These are phyloP conservation scores for Sturnus vulgaris DNA, from an alignment of 2,113 vertebrate species.

Conservation along the genomic window DNA sequence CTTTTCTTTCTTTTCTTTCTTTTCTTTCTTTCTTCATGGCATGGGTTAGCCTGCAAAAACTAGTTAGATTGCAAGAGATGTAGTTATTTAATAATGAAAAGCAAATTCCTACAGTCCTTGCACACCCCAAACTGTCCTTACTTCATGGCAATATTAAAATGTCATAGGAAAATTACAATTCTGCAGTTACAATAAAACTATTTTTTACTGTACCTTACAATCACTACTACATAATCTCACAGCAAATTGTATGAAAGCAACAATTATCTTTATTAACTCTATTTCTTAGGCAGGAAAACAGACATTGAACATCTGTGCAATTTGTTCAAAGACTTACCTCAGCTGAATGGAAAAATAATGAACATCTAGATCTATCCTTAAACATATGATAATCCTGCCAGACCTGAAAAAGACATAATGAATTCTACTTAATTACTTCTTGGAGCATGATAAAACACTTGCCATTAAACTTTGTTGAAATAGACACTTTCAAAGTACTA, in stretches of 20 bases:
- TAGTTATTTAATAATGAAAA: not conserved
- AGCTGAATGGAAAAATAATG: not conserved
- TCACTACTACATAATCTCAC: not conserved
- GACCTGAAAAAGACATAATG: not conserved
- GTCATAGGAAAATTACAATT: not conserved
- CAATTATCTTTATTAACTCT: not conserved
- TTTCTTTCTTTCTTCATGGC: not conserved
- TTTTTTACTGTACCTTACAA: not conserved
- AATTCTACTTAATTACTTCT: slow-evolving; percentile 41
- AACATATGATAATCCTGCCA: not conserved
- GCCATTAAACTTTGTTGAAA: slow-evolving; percentile 9
- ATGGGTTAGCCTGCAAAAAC: not conserved
- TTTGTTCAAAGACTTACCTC: slow-evolving; percentile 35
- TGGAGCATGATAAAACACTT: slow-evolving; percentile 21
- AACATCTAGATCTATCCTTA: slow-evolving; percentile 14
- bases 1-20: not conserved
- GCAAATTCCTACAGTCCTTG: not conserved
- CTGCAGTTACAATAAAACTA: not conserved
- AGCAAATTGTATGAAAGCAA: not conserved
- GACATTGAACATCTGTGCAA: slow-evolving; percentile 14
- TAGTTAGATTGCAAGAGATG: not conserved
- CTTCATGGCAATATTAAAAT: not conserved
- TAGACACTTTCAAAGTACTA: not conserved
- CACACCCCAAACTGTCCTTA: not conserved
- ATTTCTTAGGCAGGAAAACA: slow-evolving; percentile 17